Percentiles rank a stretch among this genome's conserved stretches.
These are phyloP conservation scores for Poicephalus meyeri DNA, from an alignment of 2,113 vertebrate species.

Conservation along the genomic window DNA sequence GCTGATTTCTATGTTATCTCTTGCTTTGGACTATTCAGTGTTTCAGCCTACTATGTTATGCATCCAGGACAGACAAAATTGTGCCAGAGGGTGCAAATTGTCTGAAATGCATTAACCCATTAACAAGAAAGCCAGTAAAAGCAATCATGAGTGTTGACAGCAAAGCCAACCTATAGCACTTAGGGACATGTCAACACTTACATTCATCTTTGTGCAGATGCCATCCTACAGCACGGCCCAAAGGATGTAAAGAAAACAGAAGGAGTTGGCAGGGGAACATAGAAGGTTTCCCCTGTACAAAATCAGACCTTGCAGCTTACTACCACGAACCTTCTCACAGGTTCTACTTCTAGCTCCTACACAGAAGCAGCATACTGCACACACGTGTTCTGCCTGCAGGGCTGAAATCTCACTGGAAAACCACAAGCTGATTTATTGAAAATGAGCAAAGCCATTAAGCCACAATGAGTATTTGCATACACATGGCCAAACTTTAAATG, in stretches of 20 bases:
- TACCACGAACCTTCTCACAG: not conserved
- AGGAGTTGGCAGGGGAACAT: fast-evolving
- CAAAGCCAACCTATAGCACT: not conserved
- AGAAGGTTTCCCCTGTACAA: not conserved
- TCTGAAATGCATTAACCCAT: not conserved
- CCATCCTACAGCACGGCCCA: not conserved
- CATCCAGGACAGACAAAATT: not conserved
- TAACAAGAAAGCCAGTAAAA: not conserved
- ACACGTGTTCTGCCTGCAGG: not conserved
- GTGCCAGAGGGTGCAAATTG: not conserved
- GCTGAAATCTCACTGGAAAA: not conserved
- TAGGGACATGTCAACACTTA: not conserved
- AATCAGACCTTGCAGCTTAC: not conserved
- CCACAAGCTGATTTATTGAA: not conserved
- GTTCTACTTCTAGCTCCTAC: not conserved
- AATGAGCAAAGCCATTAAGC: not conserved
- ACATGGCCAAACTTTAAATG: not conserved
- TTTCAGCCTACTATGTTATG: not conserved
- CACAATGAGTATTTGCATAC: not conserved
- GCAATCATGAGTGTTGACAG: not conserved
- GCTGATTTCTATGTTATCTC: too few species aligned
- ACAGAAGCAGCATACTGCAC: fast-evolving
- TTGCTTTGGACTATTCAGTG: not conserved
- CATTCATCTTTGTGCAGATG: fast-evolving
- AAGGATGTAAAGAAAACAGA: not conserved